Base-by-base conservation (phyloP, 2,797 vertebrate species). In the Onychomys leucogaster region DNA sequence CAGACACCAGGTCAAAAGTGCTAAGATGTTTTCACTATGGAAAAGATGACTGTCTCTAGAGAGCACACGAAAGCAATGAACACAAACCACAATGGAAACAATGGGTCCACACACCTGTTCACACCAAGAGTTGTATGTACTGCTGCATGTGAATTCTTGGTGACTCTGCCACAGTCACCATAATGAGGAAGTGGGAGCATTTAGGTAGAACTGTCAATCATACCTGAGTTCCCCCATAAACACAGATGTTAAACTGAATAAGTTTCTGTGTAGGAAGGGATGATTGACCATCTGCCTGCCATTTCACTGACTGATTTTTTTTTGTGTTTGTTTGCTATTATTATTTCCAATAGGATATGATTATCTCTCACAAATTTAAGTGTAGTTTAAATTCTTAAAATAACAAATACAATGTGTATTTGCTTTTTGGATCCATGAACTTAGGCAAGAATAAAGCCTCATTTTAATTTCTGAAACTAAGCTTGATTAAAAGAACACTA, bases 21-120 rank as follows among this genome's bases (percentile, higher is more conserved):
- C 80, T 95, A 91, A 67, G 78, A 86, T 88, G 89, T 80, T 96
- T 95, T 86, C 86, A 65, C 90, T 93, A 88, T 89, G 96, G 85
- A 91, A 97, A 96, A 88, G 87, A 94, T 91, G 97, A 91, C 71
- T 95, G 95, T 87, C 93, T 92, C 69, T 90, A 96, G 94, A 95
- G 76, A 97, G 89, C 92, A 98, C 90, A 97, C 94, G 94, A 94
- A 93, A 96, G 92, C 96, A 88, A 97, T 93, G 92, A 77, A 97
- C 96, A 97, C 76, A 90, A 85, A 87, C 90, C 98, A 89, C 97
- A 95, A 97, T 96, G 61, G 80, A 95, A 95, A 97, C 95, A 94
- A 97, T 95, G 59, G 76, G 43, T 96, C 87, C 92, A 97, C 93
- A 97, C 90, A 94, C 86, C 85, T 97, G 84, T 63, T 95, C 95